Base-by-base conservation (phyloP, 2,888 invertebrate genomes). In the Antheraea assamensis region DNA sequence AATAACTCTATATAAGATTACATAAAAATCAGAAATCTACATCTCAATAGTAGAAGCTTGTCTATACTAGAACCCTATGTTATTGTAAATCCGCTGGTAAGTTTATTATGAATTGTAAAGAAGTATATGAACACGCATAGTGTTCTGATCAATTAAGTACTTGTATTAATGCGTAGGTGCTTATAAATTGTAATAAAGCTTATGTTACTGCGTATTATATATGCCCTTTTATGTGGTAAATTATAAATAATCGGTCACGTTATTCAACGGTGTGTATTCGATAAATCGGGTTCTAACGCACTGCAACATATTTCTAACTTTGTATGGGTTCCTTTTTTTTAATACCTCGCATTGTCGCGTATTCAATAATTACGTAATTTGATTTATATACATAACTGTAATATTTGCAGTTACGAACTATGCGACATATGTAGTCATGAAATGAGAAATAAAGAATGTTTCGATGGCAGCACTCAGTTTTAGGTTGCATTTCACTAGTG, bases 191-290 rank as follows among this genome's bases (percentile, higher is more conserved):
- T 58, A 58, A n/a, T 58, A 58, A 10, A 58, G 58, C n/a, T 58
- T 30, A 61, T 27, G 61, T 27, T 61, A 61, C 27, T 61, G 61
- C 27, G 61, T 61, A 61, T 61, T 61, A 61, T 61, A 27, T 61
- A 61, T 61, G 61, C 17, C 61, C 61, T 61, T 61, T 61, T 61
- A 61, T 61, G 61, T 61, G 27, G 13, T 61, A 61, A 61, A 61
- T 61, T 17, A 27, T 61, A 55, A 42, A n/a, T 58, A 27, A 27
- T 30, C 15, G 17, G 61, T 61, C 61, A 61, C 61, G 61, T 61
- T 13, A 13, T 15, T 17, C 3, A 61, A 30, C 17, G 15, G 13
- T 30, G 61, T 61, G 61, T 61, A 61, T 27, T 61, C 17, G 17
- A 61, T 61, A 19, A 27, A 61, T 61, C 4, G 27, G 3, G 13